Conservation (phyloP, 2,888 invertebrate species). For the Drosophila nr. fundita region DNA sequence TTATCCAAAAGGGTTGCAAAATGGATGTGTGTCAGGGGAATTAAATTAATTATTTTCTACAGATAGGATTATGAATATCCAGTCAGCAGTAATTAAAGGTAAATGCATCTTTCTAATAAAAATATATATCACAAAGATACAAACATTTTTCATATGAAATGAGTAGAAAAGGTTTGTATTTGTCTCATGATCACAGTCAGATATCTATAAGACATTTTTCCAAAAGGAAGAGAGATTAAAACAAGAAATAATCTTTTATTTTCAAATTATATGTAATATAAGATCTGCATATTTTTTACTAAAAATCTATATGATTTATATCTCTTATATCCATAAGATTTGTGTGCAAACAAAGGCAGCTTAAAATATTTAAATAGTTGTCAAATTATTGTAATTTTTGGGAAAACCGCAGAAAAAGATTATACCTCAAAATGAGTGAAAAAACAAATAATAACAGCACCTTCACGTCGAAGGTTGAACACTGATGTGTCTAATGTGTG, state of each 20-base stretch:
- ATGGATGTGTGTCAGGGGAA: conserved; percentile 2
- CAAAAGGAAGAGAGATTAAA: background rate
- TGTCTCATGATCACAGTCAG: background rate
- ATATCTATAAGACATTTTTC: background rate
- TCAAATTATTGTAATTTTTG: background rate
- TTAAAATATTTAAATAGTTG: background rate
- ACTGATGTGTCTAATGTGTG: background rate
- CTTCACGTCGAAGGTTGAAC: background rate
- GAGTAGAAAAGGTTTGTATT: background rate
- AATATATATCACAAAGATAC: too few species aligned
- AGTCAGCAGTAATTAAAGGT: background rate
- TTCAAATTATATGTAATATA: background rate
- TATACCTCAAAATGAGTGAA: background rate
- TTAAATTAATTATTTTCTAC: background rate
- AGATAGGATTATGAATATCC: background rate
- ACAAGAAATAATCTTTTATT: background rate
- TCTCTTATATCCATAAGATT: background rate
- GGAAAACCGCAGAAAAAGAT: background rate
- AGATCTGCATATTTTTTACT: background rate
- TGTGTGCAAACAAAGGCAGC: background rate
- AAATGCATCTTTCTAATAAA: background rate
- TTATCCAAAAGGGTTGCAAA: background rate
- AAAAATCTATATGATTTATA: background rate
- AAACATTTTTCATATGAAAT: background rate
- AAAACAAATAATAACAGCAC: background rate